These are phyloP conservation scores for Brachionus manjavacas DNA, from an alignment of 1,140 invertebrate species.

Conservation along the genomic window DNA sequence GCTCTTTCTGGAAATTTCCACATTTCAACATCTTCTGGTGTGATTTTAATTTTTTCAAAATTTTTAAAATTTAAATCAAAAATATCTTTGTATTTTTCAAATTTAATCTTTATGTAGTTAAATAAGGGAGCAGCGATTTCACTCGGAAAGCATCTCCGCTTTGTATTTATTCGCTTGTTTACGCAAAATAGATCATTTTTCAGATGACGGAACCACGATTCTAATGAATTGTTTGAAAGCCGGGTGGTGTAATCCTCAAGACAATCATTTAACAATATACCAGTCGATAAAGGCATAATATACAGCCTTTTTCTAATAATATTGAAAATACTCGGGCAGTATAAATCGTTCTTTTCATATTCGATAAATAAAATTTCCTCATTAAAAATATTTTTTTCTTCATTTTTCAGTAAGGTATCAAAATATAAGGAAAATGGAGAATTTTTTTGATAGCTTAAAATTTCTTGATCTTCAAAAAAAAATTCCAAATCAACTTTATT, in stretches of 20 bases:
- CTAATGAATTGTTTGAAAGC: background rate
- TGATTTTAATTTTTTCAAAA: background rate
- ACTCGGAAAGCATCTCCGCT: background rate
- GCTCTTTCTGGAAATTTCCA: background rate
- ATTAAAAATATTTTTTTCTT: background rate
- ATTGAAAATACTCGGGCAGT: background rate
- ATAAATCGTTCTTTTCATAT: background rate
- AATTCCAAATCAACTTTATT: background rate
- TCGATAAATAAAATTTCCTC: background rate
- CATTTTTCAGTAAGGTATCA: background rate
- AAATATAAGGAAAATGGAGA: slow-evolving; percentile 2
- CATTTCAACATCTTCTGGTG: background rate
- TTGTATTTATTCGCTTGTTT: background rate
- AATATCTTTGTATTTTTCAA: background rate
- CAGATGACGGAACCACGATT: background rate
- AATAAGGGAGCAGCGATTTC: background rate
- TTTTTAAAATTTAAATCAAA: background rate
- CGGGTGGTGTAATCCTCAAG: background rate
- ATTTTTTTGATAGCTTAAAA: background rate
- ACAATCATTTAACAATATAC: background rate
- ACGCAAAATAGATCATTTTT: background rate
- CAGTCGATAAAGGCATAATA: background rate
- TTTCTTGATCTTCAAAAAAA: background rate
- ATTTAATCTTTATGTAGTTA: background rate
- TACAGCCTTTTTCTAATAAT: background rate